These are phyloP conservation scores for Pyralis farinalis DNA, from an alignment of 2,888 invertebrate species.

Conservation along the genomic window DNA sequence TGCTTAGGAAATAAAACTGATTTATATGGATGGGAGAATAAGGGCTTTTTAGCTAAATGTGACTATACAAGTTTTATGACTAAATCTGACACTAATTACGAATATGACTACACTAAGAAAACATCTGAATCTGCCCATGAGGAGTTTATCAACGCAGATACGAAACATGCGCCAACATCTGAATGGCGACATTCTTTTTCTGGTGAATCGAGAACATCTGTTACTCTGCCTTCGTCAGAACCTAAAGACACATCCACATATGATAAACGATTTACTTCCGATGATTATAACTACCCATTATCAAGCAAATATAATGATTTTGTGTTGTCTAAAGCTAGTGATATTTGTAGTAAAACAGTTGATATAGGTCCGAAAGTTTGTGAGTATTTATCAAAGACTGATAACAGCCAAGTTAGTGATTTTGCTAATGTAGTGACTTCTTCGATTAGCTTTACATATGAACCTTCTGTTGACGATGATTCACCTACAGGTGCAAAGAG, in stretches of 20 bases:
- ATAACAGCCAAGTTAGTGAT: conserved; percentile 75
- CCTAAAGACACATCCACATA: conserved; percentile 51
- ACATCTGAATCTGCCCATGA: conserved; percentile 31
- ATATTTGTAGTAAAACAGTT: conserved; percentile 60
- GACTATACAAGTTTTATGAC: conserved; percentile 43
- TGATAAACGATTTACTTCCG: conserved; percentile 51
- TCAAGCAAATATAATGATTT: conserved; percentile 70
- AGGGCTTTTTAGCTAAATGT: conserved; percentile 68
- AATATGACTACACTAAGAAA: conserved; percentile 42
- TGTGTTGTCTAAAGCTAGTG: conserved; percentile 61
- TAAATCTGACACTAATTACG: conserved; percentile 36
- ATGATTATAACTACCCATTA: conserved; percentile 58
- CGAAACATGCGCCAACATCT: conserved; percentile 34
- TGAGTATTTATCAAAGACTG: conserved; percentile 66
- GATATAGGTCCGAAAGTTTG: conserved; percentile 61
- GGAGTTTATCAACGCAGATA: conserved; percentile 32
- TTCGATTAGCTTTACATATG: conserved; percentile 76
- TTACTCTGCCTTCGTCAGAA: conserved; percentile 56
- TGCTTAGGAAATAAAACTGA: conserved; percentile 70
- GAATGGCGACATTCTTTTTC: conserved; percentile 63
- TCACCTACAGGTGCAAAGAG: conserved; percentile 70
- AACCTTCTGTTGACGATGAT: conserved; percentile 70
- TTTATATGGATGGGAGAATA: conserved; percentile 76
- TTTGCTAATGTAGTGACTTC: conserved; percentile 74
- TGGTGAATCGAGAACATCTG: conserved; percentile 57